Conservation (phyloP, 2,797 vertebrate genomes). For the Fundulus diaphanus region DNA sequence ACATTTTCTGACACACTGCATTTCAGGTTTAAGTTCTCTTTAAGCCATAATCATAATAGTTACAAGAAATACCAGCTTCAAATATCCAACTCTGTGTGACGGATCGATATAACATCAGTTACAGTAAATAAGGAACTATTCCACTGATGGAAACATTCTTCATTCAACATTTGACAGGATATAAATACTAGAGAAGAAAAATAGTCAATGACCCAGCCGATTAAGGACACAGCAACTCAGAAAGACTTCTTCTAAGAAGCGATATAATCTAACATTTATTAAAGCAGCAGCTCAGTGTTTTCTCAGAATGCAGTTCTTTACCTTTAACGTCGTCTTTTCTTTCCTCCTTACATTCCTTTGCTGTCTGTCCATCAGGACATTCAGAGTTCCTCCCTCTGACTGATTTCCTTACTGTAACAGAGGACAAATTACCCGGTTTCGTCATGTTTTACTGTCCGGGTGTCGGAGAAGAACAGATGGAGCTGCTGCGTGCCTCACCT, state of each 20-base stretch:
- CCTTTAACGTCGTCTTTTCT: conserved; percentile 20
- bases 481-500: conserved; percentile 50
- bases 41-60: too few species aligned
- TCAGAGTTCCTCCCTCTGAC: conserved; percentile 26
- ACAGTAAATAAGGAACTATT: too few species aligned
- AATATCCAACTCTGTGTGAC: too few species aligned
- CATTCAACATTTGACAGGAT: too few species aligned
- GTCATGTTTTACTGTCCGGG: neutral
- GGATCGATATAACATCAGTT: too few species aligned
- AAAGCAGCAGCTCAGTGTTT: neutral
- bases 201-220: neutral
- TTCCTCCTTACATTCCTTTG: conserved; percentile 14
- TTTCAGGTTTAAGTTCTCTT: too few species aligned
- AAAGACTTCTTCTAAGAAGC: neutral
- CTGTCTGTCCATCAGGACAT: neutral
- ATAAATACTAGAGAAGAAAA: too few species aligned
- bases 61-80: too few species aligned
- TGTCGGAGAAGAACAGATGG: neutral
- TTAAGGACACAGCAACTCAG: neutral
- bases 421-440: neutral
- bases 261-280: neutral
- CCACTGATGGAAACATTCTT: too few species aligned
- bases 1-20: too few species aligned
- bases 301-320: neutral
- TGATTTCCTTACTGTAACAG: conserved; percentile 57